Base-by-base conservation (phyloP, 2,113 vertebrate species). In the Ophiodon elongatus region DNA sequence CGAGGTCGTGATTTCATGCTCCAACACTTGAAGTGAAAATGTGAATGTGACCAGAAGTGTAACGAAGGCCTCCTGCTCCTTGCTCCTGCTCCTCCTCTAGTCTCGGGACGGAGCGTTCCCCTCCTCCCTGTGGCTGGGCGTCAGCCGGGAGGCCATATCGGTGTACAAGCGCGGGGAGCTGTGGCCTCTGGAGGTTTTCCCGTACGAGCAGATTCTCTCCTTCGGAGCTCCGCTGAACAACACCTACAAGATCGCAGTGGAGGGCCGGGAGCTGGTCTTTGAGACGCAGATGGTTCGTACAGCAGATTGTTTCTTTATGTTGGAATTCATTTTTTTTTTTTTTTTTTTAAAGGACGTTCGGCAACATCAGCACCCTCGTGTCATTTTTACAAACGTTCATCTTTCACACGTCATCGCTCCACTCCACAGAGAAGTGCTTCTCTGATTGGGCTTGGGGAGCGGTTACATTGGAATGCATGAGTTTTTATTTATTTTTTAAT, bases 161-260 rank as follows among this genome's bases (percentile, higher is more conserved):
- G 96, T 99, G 79, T 99, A 99, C 94, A 98, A 98, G 72, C 97
- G 97, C 0, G 97, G 98, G 1, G 98, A 99, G 87, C 95, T 96
- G 0, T 95, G 95, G 77, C 98, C 98, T 0, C 86, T 99, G 88
- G 97, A 99, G 90, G 95, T 97, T 67, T 99, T 99, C 91, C 96
- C 96, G 6, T 99, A 99, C 0, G 98, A 99, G 1, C 96, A 96
- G 68, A 99, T 99, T 84, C 95, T 99, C 14, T 99, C 98, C 4
- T 99, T 99, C 0, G 98, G 98, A 8, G 98, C 98, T 0, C 98
- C 98, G 0, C 95, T 97, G 83, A 92, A 97, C 70, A 99, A 97
- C 89, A 94, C 96, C 0, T 99, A 99, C 95, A 99, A 98, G 94
- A 99, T 99, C 0, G 93, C 97, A 0, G 97, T 99, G 21, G 97